Evolutionary conservation across 2,888 invertebrate species (phyloP).

Genomic region (Microplitis deprimator): DNA sequence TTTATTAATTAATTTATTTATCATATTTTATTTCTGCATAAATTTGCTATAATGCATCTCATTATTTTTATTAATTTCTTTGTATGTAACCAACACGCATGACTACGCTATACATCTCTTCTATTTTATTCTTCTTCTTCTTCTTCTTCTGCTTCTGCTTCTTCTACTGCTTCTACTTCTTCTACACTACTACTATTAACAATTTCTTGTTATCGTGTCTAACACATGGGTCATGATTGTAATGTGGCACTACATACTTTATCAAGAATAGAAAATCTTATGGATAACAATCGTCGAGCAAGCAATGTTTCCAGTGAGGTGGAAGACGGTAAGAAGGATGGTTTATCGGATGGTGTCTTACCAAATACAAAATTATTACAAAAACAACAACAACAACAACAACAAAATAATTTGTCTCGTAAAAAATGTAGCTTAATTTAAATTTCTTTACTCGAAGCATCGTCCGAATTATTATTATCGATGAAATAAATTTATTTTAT

Average conservation of each 20-base stretch:
- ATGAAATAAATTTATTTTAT: not conserved
- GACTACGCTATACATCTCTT: slow-evolving; percentile 17
- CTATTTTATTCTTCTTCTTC: slow-evolving; percentile 28
- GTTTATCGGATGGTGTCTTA: not conserved
- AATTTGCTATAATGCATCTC: slow-evolving; percentile 36
- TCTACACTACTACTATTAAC: not conserved
- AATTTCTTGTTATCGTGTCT: not conserved
- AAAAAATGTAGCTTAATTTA: slow-evolving; percentile 27
- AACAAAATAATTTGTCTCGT: slow-evolving; percentile 8
- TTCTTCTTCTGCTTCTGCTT: not conserved
- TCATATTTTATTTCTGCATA: not conserved
- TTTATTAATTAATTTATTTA: not conserved
- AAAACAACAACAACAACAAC: slow-evolving; percentile 4
- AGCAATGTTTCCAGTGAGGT: slow-evolving; percentile 55
- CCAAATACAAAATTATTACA: slow-evolving; percentile 10
- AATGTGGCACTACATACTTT: not conserved
- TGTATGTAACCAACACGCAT: slow-evolving; percentile 19
- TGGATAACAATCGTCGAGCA: slow-evolving; percentile 17
- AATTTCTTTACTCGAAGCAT: slow-evolving; percentile 43
- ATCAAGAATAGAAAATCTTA: slow-evolving; percentile 24
- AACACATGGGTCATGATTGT: not conserved
- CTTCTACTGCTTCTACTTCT: slow-evolving; percentile 8
- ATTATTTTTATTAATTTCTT: slow-evolving; percentile 42
- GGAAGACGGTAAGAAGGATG: slow-evolving; percentile 65
- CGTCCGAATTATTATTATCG: slow-evolving; percentile 15